These are phyloP conservation scores for Verasper variegatus DNA, from an alignment of 2,113 vertebrate species.

Conservation along the genomic window DNA sequence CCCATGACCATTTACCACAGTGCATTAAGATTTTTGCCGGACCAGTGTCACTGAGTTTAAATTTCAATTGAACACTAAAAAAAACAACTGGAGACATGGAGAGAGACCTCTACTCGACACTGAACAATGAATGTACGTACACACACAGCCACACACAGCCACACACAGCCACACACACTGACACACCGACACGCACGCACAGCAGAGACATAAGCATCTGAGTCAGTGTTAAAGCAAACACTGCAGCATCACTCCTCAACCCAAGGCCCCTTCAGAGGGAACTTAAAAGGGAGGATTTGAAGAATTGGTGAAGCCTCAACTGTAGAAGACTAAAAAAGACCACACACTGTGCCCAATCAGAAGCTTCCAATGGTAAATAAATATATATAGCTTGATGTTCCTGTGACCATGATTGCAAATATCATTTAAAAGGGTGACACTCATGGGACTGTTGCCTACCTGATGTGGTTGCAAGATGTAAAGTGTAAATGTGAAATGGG, in stretches of 20 bases:
- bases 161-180: not conserved
- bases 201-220: constrained; percentile 15
- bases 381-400: too few relatives aligned
- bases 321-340: not conserved
- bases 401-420: too few relatives aligned
- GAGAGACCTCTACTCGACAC: not conserved
- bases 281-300: constrained; percentile 27
- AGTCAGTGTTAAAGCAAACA: constrained; percentile 31
- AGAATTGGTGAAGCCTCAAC: not conserved
- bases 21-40: not conserved
- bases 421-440: too few relatives aligned
- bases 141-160: not conserved
- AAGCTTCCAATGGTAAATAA: not conserved
- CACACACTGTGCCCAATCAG: not conserved
- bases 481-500: too few relatives aligned
- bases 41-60: constrained; percentile 32
- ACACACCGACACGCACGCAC: constrained; percentile 12
- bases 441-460: too few relatives aligned
- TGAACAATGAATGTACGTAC: not conserved
- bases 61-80: constrained; percentile 26
- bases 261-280: constrained; percentile 17
- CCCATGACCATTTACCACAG: constrained; percentile 34
- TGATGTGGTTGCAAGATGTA: too few relatives aligned
- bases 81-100: constrained; percentile 27
- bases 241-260: constrained; percentile 17